Evolutionary conservation across 1,140 invertebrate genomes (phyloP), one percentile per base, ranked within the genome.

Genomic region (Heterodera schachtii): DNA sequence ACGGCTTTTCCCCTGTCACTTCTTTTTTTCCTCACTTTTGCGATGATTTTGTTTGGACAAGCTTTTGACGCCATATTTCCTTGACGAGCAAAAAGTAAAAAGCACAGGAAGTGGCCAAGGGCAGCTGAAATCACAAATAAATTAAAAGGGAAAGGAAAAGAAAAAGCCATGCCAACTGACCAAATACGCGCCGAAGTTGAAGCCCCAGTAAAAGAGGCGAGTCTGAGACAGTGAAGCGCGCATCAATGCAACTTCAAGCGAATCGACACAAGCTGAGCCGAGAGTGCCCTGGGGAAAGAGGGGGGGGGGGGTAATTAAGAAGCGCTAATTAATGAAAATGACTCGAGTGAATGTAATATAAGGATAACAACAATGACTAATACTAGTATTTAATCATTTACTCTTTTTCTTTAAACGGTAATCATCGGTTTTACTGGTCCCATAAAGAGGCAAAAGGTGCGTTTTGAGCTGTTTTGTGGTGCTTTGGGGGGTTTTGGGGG

Each of bases 191-290:
- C 82, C 75, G 19, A 86, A n/a, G 49, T 86, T 86, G 49, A 86
- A 86, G 41, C 86, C 81, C 85, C 85, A 86, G 44, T 85, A 86
- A 52, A 87, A 87, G 21, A 84, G 43, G 11, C 85, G 82, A 31
- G 82, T 83, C 2, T 78, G 47, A 7, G 71, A 3, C 13, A 80
- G 60, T 3, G 76, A 57, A 41, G 60, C 76, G n/a, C 64, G 64
- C n/a, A 64, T 67, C 19, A 41, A 16, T 21, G 70, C 85, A 13
- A 86, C 86, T 8, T 44, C 73, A n/a, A 86, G 41, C 5, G 83
- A 87, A 76, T 86, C 85, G 47, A 86, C 85, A 43, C 85, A 86
- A 44, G 74, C 73, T 13, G 73, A 49, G n/a, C 77, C 84, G 47
- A 46, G 69, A 77, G 80, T 80, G 16, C 80, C 82, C 84, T 85